Evolutionary conservation across 2,888 invertebrate species (phyloP), one percentile per base, ranked within the genome.

Genomic region (Zaprionus obscuricornis): DNA sequence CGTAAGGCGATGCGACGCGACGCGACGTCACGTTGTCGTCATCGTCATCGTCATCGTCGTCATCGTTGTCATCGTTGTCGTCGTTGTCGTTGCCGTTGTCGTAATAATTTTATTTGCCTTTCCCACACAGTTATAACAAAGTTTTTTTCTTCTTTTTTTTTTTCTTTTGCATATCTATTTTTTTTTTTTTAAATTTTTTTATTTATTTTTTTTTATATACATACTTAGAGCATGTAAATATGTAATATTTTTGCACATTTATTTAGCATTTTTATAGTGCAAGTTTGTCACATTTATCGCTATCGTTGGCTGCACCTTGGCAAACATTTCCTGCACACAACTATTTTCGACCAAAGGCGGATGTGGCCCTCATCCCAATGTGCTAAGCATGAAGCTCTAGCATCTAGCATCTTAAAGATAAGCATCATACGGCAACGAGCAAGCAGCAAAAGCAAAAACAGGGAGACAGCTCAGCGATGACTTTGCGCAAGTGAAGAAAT

Each of bases 221-320:
- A n/a, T n/a, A n/a, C n/a, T n/a, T n/a, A n/a, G n/a, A n/a, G n/a
- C n/a, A n/a, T n/a, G n/a, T n/a, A n/a, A n/a, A n/a, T n/a, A n/a
- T n/a, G n/a, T n/a, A n/a, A n/a, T n/a, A n/a, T 50, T 55, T 49
- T 40, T 58, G 39, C 47, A 46, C 64, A 74, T 64, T 78, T 74
- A 66, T 75, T 77, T 74, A 51, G 59, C 64, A 60, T 56, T 73
- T 69, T 72, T 63, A 56, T 74, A 56, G 45, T 68, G 66, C 63
- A 82, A 70, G 37, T 74, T 77, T 76, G 82, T 70, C 82, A 71
- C 82, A 70, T 77, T 77, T 74, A 77, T 74, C 74, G 77, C 55
- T 13, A n/a, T n/a, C n/a, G 62, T 56, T 42, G 37, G 58, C 57
- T 49, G 77, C 77, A 62, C 62, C 60, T 57, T 51, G 24, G 34